Evolutionary conservation across 1,140 invertebrate species (phyloP), one percentile per base, ranked within the genome.

Genomic region (Trachymyrmex septentrionalis): DNA sequence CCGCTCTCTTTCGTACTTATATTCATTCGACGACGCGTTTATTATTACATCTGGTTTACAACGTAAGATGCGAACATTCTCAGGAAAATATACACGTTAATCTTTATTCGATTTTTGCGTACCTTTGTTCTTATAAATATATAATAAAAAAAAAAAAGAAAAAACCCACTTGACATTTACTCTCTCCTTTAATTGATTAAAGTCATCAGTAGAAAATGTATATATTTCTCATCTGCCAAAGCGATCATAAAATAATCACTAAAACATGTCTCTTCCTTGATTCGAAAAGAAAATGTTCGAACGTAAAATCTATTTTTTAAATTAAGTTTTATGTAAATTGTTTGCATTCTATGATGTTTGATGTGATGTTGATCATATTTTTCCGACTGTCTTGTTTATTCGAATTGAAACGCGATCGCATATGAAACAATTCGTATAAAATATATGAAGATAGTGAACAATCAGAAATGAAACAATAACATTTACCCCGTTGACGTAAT

Each of bases 381-480:
- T 30, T 59, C 77, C 50, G n/a, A 73, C 24, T 69, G 48, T 55
- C 48, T 30, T 30, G 9, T 55, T 53, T 24, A 30, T 48, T 73
- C 67, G 19, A 12, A 14, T 73, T 24, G 80, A 75, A 73, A 73
- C 19, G 48, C 63, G 64, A 21, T 81, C 59, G 75, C 64, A 34
- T 44, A 67, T 0, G 34, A 67, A 67, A 84, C 71, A 84, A 75
- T 75, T 73, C 80, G 27, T 63, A 69, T 69, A 7, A 38, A 38
- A 38, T 38, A 38, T 38, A 38, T 38, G 21, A 84, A 50, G 69
- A 34, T n/a, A 71, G 34, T 55, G 53, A 38, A 84, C 53, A 50
- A 57, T 72, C 69, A 84, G 80, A 84, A 75, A 84, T 84, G 80
- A 84, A 84, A 84, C 80, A 84, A 84, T 84, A 84, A 84, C 55